phyloP scores from a whole-genome alignment of 2,888 invertebrate genomes.

The Iphiclides podalirius region DNA sequence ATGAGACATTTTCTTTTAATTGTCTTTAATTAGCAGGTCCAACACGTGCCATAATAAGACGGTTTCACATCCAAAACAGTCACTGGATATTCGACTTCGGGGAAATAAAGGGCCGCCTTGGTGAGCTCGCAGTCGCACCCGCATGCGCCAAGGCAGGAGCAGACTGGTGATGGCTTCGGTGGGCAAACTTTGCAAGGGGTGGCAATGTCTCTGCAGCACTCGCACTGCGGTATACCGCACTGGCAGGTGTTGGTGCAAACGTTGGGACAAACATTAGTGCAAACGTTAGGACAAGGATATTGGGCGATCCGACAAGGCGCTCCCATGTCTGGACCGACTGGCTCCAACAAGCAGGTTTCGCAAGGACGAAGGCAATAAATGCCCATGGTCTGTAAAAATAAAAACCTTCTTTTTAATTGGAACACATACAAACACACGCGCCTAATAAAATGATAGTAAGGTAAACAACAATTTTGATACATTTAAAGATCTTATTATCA shows the following conservation, averaged over 20 bases:
- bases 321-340: slow-evolving; percentile 19
- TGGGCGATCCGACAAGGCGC: not conserved
- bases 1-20: too few species aligned
- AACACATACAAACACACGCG: too few species aligned
- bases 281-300: slow-evolving; percentile 4
- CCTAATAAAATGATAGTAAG: too few species aligned
- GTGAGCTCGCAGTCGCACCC: not conserved
- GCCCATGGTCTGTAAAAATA: not conserved
- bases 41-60: slow-evolving; percentile 7
- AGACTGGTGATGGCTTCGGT: not conserved
- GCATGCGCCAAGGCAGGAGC: slow-evolving; percentile 3
- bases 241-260: slow-evolving; percentile 12
- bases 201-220: not conserved
- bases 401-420: not conserved
- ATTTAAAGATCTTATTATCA: not conserved
- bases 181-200: slow-evolving; percentile 3
- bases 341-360: slow-evolving; percentile 13
- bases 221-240: slow-evolving; percentile 8
- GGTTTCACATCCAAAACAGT: slow-evolving; percentile 4
- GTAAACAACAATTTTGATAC: too few species aligned
- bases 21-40: not conserved
- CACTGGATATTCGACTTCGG: slow-evolving; percentile 20
- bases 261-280: slow-evolving; percentile 2
- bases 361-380: slow-evolving; percentile 6
- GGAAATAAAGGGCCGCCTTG: slow-evolving; percentile 5